Evolutionary conservation across 2,797 vertebrate genomes (phyloP).

Genomic region (Lepus townsendii): DNA sequence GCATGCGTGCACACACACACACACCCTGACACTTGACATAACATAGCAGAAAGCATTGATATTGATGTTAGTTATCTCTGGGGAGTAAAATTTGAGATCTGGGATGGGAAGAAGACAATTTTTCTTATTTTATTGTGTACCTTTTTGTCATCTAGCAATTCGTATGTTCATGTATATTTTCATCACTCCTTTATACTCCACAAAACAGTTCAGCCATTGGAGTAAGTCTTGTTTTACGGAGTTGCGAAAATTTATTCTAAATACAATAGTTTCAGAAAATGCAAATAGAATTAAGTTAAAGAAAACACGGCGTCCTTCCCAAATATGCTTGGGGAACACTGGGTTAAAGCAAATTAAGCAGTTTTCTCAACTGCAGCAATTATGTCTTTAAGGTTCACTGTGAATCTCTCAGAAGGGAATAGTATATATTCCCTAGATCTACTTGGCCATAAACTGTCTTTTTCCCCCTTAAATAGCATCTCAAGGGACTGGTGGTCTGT

Average conservation of each 20-base stretch:
- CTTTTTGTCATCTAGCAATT: neutral
- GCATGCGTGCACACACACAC: neutral
- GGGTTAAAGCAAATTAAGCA: neutral
- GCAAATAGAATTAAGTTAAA: neutral
- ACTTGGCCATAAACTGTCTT: neutral
- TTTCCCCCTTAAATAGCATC: neutral
- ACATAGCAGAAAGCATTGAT: neutral
- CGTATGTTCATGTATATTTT: neutral
- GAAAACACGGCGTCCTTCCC: neutral
- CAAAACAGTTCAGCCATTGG: slow-evolving; percentile 11
- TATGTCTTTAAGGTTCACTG: neutral
- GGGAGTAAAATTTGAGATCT: slow-evolving; percentile 42
- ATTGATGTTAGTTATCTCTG: neutral
- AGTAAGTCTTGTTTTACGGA: neutral
- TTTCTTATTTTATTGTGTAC: neutral
- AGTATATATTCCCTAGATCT: neutral
- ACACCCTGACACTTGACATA: neutral
- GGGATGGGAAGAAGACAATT: neutral
- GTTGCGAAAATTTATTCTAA: slow-evolving; percentile 14
- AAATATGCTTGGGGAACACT: neutral
- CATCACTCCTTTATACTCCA: neutral
- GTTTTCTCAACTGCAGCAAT: too few species aligned
- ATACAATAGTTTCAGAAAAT: neutral
- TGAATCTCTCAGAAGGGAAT: neutral
- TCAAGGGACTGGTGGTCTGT: neutral